Base-by-base conservation (phyloP, 2,113 vertebrate species). In the Falcunculus frontatus region DNA sequence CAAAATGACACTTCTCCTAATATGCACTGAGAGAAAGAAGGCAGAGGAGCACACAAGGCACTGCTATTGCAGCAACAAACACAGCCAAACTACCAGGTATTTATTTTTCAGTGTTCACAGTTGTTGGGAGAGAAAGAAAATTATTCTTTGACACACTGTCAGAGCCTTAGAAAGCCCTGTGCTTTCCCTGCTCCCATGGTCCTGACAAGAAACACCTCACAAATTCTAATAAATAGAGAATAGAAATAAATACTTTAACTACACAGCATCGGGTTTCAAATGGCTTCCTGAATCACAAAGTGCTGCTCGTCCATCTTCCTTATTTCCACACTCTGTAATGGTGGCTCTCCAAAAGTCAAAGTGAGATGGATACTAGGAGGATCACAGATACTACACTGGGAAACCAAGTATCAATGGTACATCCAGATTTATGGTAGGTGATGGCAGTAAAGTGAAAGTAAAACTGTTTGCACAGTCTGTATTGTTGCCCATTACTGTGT, bases 201-300 rank as follows among this genome's bases (percentile, higher is more conserved):
- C 67, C 62, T 93, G 91, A 87, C 81, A 89, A 95, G 87, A 94
- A 95, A 76, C 87, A 84, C 37, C 79, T 69, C 93, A 93, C 92
- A 87, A 87, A 93, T 97, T 95, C 76, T 95, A 96, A 97, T 95
- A 94, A 88, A 69, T 37, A 73, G 70, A 95, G 96, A 97, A 95
- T 53, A 96, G 97, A 97, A 97, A 96, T 94, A 97, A 98, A 97
- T 92, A 95, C 80, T 89, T 96, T 94, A 96, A 97, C 97, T 94
- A 59, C 74, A 80, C 65, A 50, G 83, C 91, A 60, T 30, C 25
- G 8, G 69, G 95, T 96, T 97, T 70, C 82, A 84, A 96, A 97
- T 90, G 75, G 93, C 85, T 97, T 95, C 90, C 88, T 96, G 93
- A 97, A 96, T 97, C 55, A 5, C 97, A 84, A 96, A 97, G 84